These are phyloP conservation scores for Limulus polyphemus DNA, from an alignment of 2,888 invertebrate genomes.

Conservation along the genomic window DNA sequence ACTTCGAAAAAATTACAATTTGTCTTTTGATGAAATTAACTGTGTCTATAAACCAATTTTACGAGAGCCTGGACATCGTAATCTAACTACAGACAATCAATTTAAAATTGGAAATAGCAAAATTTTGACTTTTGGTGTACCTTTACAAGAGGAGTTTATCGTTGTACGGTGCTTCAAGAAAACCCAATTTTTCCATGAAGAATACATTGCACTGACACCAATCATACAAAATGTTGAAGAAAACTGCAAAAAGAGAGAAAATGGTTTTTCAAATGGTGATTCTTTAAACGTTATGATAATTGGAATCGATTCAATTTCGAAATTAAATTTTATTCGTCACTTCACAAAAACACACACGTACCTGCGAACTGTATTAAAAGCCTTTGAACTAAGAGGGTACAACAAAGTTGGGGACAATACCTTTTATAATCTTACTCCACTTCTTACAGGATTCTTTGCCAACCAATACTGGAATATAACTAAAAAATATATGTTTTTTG, in stretches of 20 bases:
- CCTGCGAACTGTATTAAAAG: constrained; percentile 50
- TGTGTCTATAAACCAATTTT: constrained; percentile 16
- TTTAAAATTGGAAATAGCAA: constrained; percentile 9
- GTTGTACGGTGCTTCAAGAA: constrained; percentile 13
- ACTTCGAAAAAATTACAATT: no score
- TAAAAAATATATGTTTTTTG: constrained; percentile 26
- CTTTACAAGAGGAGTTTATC: constrained; percentile 20
- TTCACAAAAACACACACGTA: constrained; percentile 58
- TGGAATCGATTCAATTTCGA: constrained; percentile 73
- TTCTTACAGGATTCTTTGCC: constrained; percentile 29
- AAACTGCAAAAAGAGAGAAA: not conserved
- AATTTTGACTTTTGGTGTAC: constrained; percentile 13
- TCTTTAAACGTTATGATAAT: constrained; percentile 57
- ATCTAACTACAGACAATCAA: constrained; percentile 15
- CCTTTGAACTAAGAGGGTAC: constrained; percentile 61
- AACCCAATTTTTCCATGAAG: constrained; percentile 9
- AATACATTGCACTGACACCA: constrained; percentile 18
- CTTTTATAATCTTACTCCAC: constrained; percentile 33
- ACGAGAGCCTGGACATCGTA: constrained; percentile 13
- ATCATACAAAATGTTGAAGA: constrained; percentile 16
- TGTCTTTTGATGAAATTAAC: no score
- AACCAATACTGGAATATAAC: constrained; percentile 24
- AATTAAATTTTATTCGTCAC: constrained; percentile 59
- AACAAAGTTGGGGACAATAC: constrained; percentile 43
- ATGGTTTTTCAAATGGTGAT: constrained; percentile 11